Evolutionary conservation across 2,797 vertebrate genomes (phyloP).

Genomic region (Scleropages formosus): DNA sequence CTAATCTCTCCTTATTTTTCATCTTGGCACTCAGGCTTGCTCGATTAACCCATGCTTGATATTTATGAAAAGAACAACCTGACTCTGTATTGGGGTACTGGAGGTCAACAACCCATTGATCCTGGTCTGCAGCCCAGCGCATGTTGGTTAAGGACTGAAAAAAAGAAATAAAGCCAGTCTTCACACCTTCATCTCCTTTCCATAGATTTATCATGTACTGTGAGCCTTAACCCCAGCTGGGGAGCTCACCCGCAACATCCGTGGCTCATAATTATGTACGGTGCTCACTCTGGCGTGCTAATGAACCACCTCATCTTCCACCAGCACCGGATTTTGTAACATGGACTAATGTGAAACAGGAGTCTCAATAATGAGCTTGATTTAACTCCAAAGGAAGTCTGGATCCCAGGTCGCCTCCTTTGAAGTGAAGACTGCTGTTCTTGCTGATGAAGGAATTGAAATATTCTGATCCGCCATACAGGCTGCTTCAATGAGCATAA

Average conservation of each 20-base stretch:
- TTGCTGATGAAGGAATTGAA: conserved; percentile 6
- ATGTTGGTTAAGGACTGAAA: neutral
- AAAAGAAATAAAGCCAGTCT: no score
- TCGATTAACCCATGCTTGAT: no score
- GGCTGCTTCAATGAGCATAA: neutral
- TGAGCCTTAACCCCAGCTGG: neutral
- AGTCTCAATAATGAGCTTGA: conserved; percentile 8
- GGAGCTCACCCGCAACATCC: neutral
- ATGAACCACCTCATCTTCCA: neutral
- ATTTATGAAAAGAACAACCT: neutral
- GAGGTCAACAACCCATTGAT: neutral
- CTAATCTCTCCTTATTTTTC: neutral
- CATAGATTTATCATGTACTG: neutral
- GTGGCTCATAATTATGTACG: neutral
- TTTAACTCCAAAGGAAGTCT: conserved; percentile 23
- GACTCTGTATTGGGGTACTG: neutral
- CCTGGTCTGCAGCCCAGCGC: no score
- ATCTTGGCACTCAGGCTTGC: no score
- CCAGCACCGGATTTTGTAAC: conserved; percentile 4
- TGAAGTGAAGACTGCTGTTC: conserved; percentile 22
- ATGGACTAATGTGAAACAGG: conserved; percentile 27
- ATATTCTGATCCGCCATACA: conserved; percentile 19
- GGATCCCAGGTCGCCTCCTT: conserved; percentile 14
- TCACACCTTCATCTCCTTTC: neutral
- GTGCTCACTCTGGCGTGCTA: neutral